A percentile compares a stretch with the other conserved stretches of the same genome.
These are phyloP conservation scores for Euwallacea similis DNA, from an alignment of 1,140 invertebrate genomes.

Conservation along the genomic window DNA sequence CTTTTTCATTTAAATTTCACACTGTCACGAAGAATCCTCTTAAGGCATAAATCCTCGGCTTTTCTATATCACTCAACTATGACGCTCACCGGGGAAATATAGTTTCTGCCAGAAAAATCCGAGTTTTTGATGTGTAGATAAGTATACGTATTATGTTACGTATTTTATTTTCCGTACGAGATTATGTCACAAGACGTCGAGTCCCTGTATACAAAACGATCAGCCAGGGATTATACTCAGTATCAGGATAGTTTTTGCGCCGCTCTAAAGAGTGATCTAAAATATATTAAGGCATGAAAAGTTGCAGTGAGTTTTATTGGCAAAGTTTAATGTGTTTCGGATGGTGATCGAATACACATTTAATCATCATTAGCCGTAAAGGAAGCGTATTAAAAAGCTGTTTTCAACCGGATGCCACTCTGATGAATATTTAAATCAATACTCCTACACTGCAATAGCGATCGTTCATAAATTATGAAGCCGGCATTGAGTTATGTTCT, in stretches of 20 bases:
- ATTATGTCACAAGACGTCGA: conserved; percentile 1
- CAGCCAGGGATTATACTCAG: no score
- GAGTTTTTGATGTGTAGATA: conserved; percentile 16
- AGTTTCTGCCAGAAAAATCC: conserved; percentile 15
- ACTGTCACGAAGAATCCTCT: conserved; percentile 1
- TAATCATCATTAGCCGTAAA: conserved; percentile 2
- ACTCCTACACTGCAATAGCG: no score
- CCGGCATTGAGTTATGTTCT: no score
- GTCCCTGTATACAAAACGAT: no score
- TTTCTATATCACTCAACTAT: conserved; percentile 17
- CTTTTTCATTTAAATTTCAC: conserved; percentile 10
- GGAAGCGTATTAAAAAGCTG: conserved; percentile 1
- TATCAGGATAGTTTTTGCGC: no score
- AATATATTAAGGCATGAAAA: no score
- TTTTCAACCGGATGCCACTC: neutral
- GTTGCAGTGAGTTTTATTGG: neutral
- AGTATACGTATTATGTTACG: conserved; percentile 17
- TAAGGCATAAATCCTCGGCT: conserved; percentile 19
- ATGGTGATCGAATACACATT: neutral
- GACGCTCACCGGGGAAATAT: conserved; percentile 18
- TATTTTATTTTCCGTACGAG: conserved; percentile 9
- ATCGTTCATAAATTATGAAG: no score
- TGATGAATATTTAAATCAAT: neutral
- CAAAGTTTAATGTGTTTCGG: neutral
- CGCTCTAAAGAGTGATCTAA: no score